These are phyloP conservation scores for Proisotoma minuta DNA, from an alignment of 2,888 invertebrate genomes.

Conservation along the genomic window DNA sequence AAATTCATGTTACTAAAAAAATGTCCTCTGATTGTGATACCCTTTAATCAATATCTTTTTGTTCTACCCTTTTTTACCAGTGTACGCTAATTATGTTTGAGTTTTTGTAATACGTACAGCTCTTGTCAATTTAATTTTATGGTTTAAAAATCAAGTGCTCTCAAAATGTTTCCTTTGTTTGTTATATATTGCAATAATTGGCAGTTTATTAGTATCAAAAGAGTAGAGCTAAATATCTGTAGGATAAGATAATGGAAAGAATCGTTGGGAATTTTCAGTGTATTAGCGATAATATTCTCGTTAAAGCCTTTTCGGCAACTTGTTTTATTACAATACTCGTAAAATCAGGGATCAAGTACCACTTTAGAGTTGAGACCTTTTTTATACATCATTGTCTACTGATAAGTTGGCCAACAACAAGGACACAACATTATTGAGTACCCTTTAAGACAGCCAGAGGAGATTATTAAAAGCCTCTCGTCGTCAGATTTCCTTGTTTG, in stretches of 20 bases:
- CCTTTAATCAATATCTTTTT: no score
- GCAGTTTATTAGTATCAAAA: no score
- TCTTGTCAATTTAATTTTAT: no score
- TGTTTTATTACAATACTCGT: background rate
- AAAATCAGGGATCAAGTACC: background rate
- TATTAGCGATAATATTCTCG: background rate
- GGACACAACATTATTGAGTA: background rate
- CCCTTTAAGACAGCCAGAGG: slow-evolving; percentile 1
- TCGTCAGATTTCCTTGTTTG: background rate
- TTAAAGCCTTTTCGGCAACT: background rate
- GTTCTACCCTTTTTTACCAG: no score
- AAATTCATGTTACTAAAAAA: no score
- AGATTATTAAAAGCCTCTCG: slow-evolving; percentile 2
- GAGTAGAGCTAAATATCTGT: no score
- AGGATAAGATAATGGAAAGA: background rate
- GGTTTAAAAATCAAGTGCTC: no score
- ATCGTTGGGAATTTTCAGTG: background rate
- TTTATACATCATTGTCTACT: background rate
- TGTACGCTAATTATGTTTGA: no score
- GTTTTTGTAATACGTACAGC: no score
- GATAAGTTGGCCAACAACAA: background rate
- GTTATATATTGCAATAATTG: no score
- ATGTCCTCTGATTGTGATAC: no score
- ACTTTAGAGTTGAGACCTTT: background rate
- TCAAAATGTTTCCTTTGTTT: no score